Conservation (phyloP, 2,797 vertebrate genomes). For the Channallabes apus region DNA sequence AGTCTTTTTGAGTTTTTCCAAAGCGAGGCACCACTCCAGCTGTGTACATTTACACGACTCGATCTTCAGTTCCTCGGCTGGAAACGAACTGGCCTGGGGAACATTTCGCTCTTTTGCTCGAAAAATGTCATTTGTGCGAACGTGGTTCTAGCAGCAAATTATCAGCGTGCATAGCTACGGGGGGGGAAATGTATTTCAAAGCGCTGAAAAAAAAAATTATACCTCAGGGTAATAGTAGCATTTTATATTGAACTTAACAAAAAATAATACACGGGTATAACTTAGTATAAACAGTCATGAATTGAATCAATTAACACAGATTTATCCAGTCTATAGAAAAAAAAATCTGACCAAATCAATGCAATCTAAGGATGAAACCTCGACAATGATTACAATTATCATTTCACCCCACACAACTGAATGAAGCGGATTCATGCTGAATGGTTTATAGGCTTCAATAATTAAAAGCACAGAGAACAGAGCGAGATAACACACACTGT, state of each 20-base stretch:
- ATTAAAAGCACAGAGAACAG: neutral
- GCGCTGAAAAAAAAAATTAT: neutral
- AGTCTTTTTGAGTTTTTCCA: neutral
- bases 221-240: neutral
- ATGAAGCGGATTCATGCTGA: neutral
- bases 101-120: neutral
- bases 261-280: neutral
- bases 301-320: neutral
- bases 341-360: neutral
- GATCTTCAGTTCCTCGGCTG: slow-evolving; percentile 19
- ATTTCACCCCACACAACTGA: neutral
- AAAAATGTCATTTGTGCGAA: slow-evolving; percentile 15
- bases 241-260: neutral
- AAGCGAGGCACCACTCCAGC: slow-evolving; percentile 22
- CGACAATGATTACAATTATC: neutral
- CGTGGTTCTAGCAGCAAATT: slow-evolving; percentile 2
- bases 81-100: slow-evolving; percentile 17
- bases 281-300: neutral
- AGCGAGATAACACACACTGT: neutral
- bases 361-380: neutral
- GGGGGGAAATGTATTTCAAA: neutral
- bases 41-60: slow-evolving; percentile 22
- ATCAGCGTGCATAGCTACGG: neutral
- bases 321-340: neutral
- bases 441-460: neutral